Percentiles rank a stretch among this genome's conserved stretches.
phyloP scores from a whole-genome alignment of 2,113 vertebrate genomes.

The Mionectes macconnelli region DNA sequence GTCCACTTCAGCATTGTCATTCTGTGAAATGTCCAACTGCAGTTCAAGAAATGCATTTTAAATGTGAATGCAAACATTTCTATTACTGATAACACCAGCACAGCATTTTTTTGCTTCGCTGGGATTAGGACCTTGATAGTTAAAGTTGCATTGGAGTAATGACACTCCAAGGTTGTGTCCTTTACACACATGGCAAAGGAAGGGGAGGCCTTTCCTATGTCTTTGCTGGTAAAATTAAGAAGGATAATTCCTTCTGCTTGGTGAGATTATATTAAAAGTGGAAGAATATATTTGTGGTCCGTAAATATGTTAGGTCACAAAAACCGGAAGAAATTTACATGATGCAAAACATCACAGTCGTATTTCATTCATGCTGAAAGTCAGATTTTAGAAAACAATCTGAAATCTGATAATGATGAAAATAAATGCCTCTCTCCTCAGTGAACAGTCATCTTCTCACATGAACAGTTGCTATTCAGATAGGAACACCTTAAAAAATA shows the following conservation, averaged over 20 bases:
- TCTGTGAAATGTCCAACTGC: slow-evolving; percentile 49
- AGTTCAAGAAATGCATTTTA: slow-evolving; percentile 67
- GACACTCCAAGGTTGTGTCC: slow-evolving; percentile 41
- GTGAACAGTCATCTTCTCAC: not conserved
- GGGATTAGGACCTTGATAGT: slow-evolving; percentile 46
- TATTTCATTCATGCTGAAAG: not conserved
- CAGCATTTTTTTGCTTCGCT: slow-evolving; percentile 65
- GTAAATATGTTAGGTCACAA: not conserved
- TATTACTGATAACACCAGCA: slow-evolving; percentile 63
- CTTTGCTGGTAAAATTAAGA: slow-evolving; percentile 33
- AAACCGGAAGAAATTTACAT: not conserved
- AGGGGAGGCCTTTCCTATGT: not conserved
- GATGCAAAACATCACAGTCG: not conserved
- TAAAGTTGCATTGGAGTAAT: slow-evolving; percentile 53
- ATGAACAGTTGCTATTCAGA: not conserved
- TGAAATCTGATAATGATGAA: not conserved
- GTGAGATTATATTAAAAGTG: not conserved
- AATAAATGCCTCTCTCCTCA: not conserved
- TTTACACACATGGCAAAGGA: slow-evolving; percentile 15
- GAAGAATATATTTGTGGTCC: not conserved
- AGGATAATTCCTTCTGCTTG: not conserved
- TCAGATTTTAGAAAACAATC: not conserved
- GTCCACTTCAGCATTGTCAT: slow-evolving; percentile 67
- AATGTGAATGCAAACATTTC: slow-evolving; percentile 68
- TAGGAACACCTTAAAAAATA: not conserved